Evolutionary conservation across 2,888 invertebrate genomes (phyloP).

Genomic region (Barypeithes pellucidus): DNA sequence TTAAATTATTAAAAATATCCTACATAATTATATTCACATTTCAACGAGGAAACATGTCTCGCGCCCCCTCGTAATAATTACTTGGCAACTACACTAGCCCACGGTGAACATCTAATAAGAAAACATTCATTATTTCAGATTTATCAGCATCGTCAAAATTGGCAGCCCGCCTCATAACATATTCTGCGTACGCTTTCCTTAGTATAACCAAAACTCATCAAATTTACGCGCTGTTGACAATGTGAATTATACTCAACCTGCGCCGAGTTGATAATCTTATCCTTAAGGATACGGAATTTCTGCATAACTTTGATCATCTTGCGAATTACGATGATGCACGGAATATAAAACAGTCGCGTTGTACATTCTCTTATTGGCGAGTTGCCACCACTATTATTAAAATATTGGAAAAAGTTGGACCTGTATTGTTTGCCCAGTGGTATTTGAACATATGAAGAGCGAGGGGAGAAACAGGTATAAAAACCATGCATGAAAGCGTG

Average conservation of each 20-base stretch:
- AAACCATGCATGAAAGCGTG: too few relatives aligned
- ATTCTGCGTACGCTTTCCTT: constrained; percentile 65
- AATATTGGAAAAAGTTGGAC: too few relatives aligned
- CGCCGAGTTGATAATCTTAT: constrained; percentile 70
- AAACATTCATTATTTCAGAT: constrained; percentile 3
- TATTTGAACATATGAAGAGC: too few relatives aligned
- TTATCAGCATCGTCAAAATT: constrained; percentile 1
- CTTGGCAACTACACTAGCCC: not conserved
- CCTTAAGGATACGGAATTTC: constrained; percentile 69
- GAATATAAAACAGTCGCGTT: constrained; percentile 64
- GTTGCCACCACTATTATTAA: constrained; percentile 53
- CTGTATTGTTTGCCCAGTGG: too few relatives aligned
- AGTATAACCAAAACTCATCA: constrained; percentile 71
- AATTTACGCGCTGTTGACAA: constrained; percentile 71
- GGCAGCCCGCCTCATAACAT: constrained; percentile 62
- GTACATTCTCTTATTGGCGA: constrained; percentile 48
- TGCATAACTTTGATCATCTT: constrained; percentile 71
- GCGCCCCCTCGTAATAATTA: not conserved
- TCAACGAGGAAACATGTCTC: not conserved
- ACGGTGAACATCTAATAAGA: not conserved
- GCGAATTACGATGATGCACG: constrained; percentile 68
- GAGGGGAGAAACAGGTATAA: too few relatives aligned
- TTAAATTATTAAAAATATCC: too few relatives aligned
- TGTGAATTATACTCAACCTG: constrained; percentile 70
- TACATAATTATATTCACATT: too few relatives aligned